phyloP scores from a whole-genome alignment of 2,113 vertebrate species.

The Nipponia nippon region DNA sequence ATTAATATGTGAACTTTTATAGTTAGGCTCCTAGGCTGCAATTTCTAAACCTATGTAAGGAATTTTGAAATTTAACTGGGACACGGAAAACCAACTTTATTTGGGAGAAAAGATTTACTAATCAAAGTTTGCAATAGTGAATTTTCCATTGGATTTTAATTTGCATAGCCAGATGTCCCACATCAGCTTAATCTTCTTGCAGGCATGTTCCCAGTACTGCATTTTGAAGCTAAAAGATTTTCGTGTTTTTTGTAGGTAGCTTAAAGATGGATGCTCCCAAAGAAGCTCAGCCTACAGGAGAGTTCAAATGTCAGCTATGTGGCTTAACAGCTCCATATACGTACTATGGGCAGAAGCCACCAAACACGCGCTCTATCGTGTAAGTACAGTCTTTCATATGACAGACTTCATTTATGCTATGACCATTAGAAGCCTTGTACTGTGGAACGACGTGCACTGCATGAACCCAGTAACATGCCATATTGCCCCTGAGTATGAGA shows the following conservation, averaged over 20 bases:
- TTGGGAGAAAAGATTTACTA: neutral
- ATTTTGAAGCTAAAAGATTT: neutral
- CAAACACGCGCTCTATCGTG: constrained; percentile 78
- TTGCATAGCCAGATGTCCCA: neutral
- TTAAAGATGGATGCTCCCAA: constrained; percentile 70
- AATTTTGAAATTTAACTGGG: neutral
- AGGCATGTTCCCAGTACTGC: neutral
- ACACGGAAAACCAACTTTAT: neutral
- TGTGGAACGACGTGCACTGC: neutral
- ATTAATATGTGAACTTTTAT: neutral
- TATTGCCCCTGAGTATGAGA: neutral
- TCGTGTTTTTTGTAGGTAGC: neutral
- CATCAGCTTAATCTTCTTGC: neutral
- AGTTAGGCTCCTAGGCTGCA: neutral
- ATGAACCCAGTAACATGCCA: neutral
- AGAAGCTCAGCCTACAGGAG: constrained; percentile 33
- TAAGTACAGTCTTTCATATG: constrained; percentile 65
- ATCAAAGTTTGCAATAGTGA: neutral
- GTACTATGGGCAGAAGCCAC: constrained; percentile 84
- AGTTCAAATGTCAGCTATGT: constrained; percentile 82
- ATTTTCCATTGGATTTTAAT: neutral
- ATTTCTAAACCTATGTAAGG: neutral
- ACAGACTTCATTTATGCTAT: neutral
- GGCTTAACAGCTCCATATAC: constrained; percentile 73
- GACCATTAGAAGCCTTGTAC: neutral